These are phyloP conservation scores for Centropus bengalensis DNA, from an alignment of 2,113 vertebrate species.

Conservation along the genomic window DNA sequence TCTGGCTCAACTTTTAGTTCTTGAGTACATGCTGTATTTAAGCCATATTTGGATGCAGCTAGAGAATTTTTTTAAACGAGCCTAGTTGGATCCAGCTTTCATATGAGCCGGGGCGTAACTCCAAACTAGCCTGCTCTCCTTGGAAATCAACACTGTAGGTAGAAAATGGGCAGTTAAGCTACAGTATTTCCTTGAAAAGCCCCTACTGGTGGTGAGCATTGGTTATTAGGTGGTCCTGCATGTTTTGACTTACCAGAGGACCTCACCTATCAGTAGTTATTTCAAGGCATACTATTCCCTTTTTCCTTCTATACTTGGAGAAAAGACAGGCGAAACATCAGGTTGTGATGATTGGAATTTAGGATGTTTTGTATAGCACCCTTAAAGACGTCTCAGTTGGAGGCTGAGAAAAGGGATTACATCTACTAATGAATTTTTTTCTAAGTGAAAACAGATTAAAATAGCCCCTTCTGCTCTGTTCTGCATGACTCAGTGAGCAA, in stretches of 20 bases:
- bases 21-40: background rate
- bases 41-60: background rate
- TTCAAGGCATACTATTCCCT: background rate
- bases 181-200: constrained; percentile 6
- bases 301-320: background rate
- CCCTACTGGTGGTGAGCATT: background rate
- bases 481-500: background rate
- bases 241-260: constrained; percentile 22
- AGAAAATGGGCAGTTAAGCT: background rate
- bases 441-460: constrained; percentile 7
- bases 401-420: constrained; percentile 2
- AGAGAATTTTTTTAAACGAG: constrained; percentile 4
- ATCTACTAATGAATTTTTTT: constrained; percentile 31
- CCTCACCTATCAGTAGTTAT: background rate
- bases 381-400: background rate
- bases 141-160: background rate
- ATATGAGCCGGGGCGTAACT: background rate
- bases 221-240: constrained; percentile 1
- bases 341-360: background rate
- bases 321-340: background rate
- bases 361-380: background rate
- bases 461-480: background rate
- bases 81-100: background rate
- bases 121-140: background rate
- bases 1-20: background rate